phyloP scores from a whole-genome alignment of 2,888 invertebrate species.

The Orthosia incerta region DNA sequence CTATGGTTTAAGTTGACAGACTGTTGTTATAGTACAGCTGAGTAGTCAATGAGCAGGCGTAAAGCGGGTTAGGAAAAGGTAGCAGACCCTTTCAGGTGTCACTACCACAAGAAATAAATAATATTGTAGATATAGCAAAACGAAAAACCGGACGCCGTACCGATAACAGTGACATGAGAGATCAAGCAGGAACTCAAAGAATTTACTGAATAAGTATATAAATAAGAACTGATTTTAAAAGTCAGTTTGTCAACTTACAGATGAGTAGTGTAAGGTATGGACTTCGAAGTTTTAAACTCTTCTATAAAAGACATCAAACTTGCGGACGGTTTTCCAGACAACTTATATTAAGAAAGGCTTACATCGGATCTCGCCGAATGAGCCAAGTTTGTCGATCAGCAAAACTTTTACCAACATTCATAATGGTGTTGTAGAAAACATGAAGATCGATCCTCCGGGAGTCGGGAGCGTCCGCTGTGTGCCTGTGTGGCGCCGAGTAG shows the following conservation, averaged over 20 bases:
- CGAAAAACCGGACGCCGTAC: background rate
- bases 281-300: slow-evolving; percentile 14
- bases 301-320: slow-evolving; percentile 2
- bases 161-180: background rate
- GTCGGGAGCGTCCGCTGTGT: background rate
- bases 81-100: background rate
- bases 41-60: background rate
- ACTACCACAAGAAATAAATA: background rate
- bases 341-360: slow-evolving; percentile 33
- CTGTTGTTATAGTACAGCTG: background rate
- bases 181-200: background rate
- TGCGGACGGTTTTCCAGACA: background rate
- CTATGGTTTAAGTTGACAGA: background rate
- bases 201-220: background rate
- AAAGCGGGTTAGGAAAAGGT: too few species aligned
- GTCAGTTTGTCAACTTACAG: background rate
- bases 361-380: slow-evolving; percentile 7
- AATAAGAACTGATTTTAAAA: background rate
- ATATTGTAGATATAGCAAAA: background rate
- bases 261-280: background rate
- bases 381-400: slow-evolving; percentile 24
- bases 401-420: slow-evolving; percentile 30
- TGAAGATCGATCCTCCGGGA: slow-evolving; percentile 4
- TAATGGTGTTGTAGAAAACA: slow-evolving; percentile 24
- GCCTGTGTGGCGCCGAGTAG: background rate